Conservation (phyloP, 2,888 invertebrate species). For the Disparrhopalites patrizii region DNA sequence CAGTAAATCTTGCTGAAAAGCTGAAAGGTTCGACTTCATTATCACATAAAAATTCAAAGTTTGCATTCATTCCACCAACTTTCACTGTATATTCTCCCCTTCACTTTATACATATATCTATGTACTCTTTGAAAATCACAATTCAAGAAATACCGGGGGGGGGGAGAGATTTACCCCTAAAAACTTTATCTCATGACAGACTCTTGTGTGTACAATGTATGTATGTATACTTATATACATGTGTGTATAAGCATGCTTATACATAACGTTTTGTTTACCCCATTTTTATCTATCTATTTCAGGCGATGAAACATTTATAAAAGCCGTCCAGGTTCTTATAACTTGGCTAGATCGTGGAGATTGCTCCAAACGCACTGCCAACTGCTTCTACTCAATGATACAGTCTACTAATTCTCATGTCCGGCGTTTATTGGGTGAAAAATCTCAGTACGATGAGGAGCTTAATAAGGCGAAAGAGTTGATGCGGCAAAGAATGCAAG, state of each 20-base stretch:
- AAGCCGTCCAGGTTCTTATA: constrained; percentile 77
- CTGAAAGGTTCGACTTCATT: constrained; percentile 61
- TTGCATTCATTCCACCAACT: not conserved
- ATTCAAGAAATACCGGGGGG: too few species aligned
- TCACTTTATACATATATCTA: too few species aligned
- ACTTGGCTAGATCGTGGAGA: constrained; percentile 93
- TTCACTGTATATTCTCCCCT: not conserved
- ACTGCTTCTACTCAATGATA: constrained; percentile 91
- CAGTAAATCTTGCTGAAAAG: constrained; percentile 70
- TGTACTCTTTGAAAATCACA: too few species aligned
- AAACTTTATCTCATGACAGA: too few species aligned
- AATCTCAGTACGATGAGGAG: constrained; percentile 82
- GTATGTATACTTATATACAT: too few species aligned
- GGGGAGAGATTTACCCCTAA: too few species aligned
- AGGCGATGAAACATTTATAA: constrained; percentile 73
- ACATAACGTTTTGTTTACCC: too few species aligned
- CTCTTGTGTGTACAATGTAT: too few species aligned
- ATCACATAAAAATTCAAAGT: not conserved
- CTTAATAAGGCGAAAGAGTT: constrained; percentile 77
- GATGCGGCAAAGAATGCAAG: constrained; percentile 78
- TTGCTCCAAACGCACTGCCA: constrained; percentile 84
- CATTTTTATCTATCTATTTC: constrained; percentile 12
- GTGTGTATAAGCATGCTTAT: too few species aligned
- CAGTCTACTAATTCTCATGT: constrained; percentile 92
- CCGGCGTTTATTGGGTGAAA: constrained; percentile 76